Percentiles rank a stretch among this genome's conserved stretches.
These are phyloP conservation scores for Drosophila nigricruria DNA, from an alignment of 2,888 invertebrate genomes.

Conservation along the genomic window DNA sequence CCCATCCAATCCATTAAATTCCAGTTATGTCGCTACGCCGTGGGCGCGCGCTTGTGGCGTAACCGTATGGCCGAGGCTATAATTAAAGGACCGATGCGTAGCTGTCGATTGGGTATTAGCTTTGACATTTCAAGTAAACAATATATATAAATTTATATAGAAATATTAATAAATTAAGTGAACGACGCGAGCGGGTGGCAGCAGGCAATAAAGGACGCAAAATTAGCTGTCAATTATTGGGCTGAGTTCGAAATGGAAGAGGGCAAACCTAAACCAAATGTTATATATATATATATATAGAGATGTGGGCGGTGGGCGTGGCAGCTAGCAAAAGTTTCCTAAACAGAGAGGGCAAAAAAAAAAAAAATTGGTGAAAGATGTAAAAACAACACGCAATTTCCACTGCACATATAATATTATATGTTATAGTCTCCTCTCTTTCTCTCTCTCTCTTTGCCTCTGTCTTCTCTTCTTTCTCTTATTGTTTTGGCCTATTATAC, in stretches of 20 bases:
- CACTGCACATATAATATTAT: conserved; percentile 37
- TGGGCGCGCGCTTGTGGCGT: conserved; percentile 4
- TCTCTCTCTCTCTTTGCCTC: not conserved
- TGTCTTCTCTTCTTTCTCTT: conserved; percentile 1
- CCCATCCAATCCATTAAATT: conserved; percentile 3
- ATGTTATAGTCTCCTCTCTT: conserved; percentile 21
- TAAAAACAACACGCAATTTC: conserved; percentile 59
- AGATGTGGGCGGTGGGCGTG: not conserved
- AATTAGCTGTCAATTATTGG: conserved; percentile 80
- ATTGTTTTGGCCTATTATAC: conserved; percentile 42
- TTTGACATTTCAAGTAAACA: conserved; percentile 48
- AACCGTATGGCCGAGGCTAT: conserved; percentile 13
- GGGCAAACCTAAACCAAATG: conserved; percentile 1
- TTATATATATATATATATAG: conserved; percentile 4
- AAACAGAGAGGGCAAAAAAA: not conserved
- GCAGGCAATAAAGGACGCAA: conserved; percentile 64
- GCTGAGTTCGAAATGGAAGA: conserved; percentile 46
- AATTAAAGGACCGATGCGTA: conserved; percentile 46
- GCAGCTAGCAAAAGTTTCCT: not conserved
- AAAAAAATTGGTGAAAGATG: conserved; percentile 24
- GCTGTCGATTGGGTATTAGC: conserved; percentile 51
- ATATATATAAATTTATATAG: conserved; percentile 41
- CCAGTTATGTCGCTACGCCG: not conserved
- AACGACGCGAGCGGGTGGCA: conserved; percentile 51
- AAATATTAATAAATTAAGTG: conserved; percentile 70